Evolutionary conservation across 2,113 vertebrate species (phyloP).

Genomic region (Aspidoscelis tigris): DNA sequence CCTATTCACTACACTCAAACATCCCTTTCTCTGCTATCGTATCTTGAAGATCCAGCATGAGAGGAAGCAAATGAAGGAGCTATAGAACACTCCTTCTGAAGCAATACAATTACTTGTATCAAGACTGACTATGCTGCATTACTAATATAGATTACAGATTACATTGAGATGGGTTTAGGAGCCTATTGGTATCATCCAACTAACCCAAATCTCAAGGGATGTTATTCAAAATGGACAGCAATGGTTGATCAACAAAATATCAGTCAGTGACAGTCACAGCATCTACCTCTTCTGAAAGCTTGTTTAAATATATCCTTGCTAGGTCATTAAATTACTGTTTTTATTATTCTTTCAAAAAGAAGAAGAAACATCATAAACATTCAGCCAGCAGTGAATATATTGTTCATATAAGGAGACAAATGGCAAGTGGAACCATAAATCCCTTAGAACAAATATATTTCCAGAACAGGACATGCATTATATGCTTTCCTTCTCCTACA

Average conservation of each 20-base stretch:
- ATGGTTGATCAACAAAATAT: background rate
- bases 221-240: background rate
- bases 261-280: background rate
- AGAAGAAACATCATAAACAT: background rate
- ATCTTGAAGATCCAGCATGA: background rate
- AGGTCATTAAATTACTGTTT: no score
- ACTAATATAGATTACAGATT: background rate
- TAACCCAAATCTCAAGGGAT: background rate
- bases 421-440: background rate
- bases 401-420: background rate
- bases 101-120: background rate
- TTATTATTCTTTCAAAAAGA: background rate
- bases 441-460: background rate
- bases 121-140: background rate
- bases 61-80: background rate
- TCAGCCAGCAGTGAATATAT: background rate
- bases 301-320: background rate
- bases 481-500: background rate
- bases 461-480: background rate
- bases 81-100: background rate
- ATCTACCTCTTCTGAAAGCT: background rate
- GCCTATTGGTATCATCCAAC: background rate
- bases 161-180: background rate
- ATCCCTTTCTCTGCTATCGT: background rate
- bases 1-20: background rate